phyloP scores from a whole-genome alignment of 2,888 invertebrate genomes.

The Aplocera efformata region DNA sequence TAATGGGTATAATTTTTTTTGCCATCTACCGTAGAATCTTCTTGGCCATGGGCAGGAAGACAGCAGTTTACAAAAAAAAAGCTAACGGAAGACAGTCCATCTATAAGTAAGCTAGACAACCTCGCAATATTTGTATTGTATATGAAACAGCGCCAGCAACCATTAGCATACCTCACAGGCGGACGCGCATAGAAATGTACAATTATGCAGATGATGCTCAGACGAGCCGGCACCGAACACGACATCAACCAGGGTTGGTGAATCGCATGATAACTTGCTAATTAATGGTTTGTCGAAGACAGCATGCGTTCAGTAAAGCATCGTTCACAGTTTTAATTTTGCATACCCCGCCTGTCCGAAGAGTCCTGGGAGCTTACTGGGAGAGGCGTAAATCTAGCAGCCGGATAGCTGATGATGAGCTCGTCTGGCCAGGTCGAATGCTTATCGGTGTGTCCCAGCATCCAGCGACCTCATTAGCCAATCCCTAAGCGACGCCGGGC shows the following conservation, averaged over 20 bases:
- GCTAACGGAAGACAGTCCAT: neutral
- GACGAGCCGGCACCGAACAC: conserved; percentile 7
- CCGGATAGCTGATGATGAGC: too few relatives aligned
- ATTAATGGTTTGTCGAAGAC: conserved; percentile 2
- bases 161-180: conserved; percentile 12
- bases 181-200: conserved; percentile 14
- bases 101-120: neutral
- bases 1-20: too few relatives aligned
- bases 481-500: too few relatives aligned
- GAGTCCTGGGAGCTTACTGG: too few relatives aligned
- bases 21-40: too few relatives aligned
- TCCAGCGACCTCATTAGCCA: too few relatives aligned
- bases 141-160: conserved; percentile 2
- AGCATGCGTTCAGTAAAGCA: conserved; percentile 4
- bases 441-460: too few relatives aligned
- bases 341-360: neutral
- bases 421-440: too few relatives aligned
- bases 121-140: conserved; percentile 9
- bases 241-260: conserved; percentile 6
- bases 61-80: neutral
- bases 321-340: neutral
- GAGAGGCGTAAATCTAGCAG: too few relatives aligned
- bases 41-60: too few relatives aligned
- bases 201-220: conserved; percentile 15
- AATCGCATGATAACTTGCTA: conserved; percentile 10